Base-by-base conservation (phyloP, 2,888 invertebrate species). In the Leptopilina syphax region DNA sequence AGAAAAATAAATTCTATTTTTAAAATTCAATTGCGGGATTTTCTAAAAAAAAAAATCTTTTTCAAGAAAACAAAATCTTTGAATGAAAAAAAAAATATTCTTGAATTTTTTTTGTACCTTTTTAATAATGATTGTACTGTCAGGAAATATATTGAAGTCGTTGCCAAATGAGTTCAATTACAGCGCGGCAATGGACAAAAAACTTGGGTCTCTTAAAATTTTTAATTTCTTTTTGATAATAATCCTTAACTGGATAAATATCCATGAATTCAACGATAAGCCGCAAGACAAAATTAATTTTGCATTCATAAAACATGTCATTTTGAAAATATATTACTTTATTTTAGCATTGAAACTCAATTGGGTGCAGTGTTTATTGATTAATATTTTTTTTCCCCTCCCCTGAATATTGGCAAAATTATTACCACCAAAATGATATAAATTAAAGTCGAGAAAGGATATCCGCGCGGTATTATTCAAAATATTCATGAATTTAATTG, bases 141-240 rank as follows among this genome's bases (percentile, higher is more conserved):
- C 44, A 1, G 79, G 34, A 4, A 54, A 34, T 67, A 47, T 18
- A 9, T 54, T 78, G 65, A 27, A 82, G 77, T 57, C 47, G 79
- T 44, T 54, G 9, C 80, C 82, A 82, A 76, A 83, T 54, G 41
- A 81, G 24, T 65, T 68, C 79, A 63, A 82, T 79, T 9, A 79
- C 63, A 27, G 65, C 77, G 27, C 77, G 27, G 83, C 77, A 1
- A 79, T 65, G 10, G 68, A 68, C 65, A 10, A 50, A 9, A 18
- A 57, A 57, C 54, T 65, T 24, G 12, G 57, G 41, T 5, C 67
- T 34, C 24, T 50, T 41, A 6, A 65, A 13, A 44, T 50, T 77
- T n/a, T 7, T 65, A 12, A 60, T 24, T 68, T 67, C 68, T 24
- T 27, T 54, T 10, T 27, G 1, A 50, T 27, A 70, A 54, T 50